These are phyloP conservation scores for Planiliza haematocheilus DNA, from an alignment of 2,113 vertebrate species.

Conservation along the genomic window DNA sequence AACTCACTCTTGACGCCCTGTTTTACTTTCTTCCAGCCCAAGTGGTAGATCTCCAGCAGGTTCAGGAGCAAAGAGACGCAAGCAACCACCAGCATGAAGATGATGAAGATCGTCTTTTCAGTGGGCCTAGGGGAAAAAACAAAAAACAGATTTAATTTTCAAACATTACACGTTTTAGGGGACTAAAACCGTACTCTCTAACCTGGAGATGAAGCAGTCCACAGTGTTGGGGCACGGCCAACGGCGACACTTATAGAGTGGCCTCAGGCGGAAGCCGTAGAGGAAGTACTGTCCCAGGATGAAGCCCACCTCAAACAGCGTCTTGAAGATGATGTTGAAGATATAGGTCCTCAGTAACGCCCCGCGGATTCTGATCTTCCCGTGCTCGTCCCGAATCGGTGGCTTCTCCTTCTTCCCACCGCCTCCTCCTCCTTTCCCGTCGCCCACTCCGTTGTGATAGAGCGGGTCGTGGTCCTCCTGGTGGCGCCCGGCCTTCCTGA, in stretches of 20 bases:
- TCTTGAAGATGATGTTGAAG: slow-evolving; percentile 94
- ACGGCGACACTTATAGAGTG: slow-evolving; percentile 90
- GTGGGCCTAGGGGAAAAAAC: slow-evolving; percentile 66
- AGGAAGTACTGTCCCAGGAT: slow-evolving; percentile 94
- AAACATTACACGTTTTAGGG: background rate
- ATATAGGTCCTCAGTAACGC: slow-evolving; percentile 90
- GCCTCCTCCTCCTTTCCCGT: slow-evolving; percentile 49
- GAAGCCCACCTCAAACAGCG: slow-evolving; percentile 93
- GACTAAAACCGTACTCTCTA: slow-evolving; percentile 20
- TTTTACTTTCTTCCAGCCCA: slow-evolving; percentile 95
- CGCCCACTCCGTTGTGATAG: slow-evolving; percentile 60
- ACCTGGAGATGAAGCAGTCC: slow-evolving; percentile 84
- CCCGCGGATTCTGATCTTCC: slow-evolving; percentile 89
- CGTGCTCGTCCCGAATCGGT: slow-evolving; percentile 86
- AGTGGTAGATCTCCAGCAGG: slow-evolving; percentile 85
- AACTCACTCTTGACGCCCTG: slow-evolving; percentile 87
- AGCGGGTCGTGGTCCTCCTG: slow-evolving; percentile 76
- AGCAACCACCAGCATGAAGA: slow-evolving; percentile 81
- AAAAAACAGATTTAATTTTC: slow-evolving; percentile 7
- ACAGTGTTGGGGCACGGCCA: slow-evolving; percentile 84
- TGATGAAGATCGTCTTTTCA: slow-evolving; percentile 82
- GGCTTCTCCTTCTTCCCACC: slow-evolving; percentile 81
- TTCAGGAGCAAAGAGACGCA: slow-evolving; percentile 80
- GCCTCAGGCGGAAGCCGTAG: slow-evolving; percentile 90
- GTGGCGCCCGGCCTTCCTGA: slow-evolving; percentile 73